Evolutionary conservation across 2,113 vertebrate species (phyloP), one percentile per base, ranked within the genome.

Genomic region (Salminus brasiliensis): DNA sequence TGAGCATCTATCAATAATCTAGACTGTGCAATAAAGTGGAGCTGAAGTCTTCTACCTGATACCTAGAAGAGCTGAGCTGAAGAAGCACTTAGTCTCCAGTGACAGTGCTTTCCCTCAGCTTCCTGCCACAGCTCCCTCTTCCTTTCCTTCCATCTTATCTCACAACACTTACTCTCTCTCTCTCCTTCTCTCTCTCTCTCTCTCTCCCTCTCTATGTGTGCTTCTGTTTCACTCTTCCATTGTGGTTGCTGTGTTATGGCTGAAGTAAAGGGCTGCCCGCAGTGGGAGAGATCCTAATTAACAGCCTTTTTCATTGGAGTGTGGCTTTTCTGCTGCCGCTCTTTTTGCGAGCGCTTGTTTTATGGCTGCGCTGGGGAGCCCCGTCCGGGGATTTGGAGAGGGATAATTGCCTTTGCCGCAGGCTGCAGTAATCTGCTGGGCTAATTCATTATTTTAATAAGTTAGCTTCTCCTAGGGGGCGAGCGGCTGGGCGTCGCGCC

Each of bases 391-490:
- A 94, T 92, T 94, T 92, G 89, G 88, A 91, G 89, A 90, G 91
- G 92, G 92, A 94, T 94, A 94, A 94, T 94, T 94, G 93, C 93
- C 93, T 94, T 94, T 94, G 93, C 93, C 93, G 91, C 92, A 91
- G 93, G 93, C 93, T 94, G 91, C 93, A 93, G 93, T 94, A 94
- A 94, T 94, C 93, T 94, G 93, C 92, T 94, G 88, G 90, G 93
- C 93, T 94, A 94, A 94, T 94, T 94, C 93, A 94, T 94, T 94
- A 94, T 94, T 94, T 94, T 94, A 94, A 94, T 94, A 94, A 94
- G 93, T 94, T 94, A 94, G 93, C 92, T 91, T 93, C 93, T 94
- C 93, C 92, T 94, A 89, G 85, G 93, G 93, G 93, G 92, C 89
- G 90, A 85, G 90, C 87, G 89, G 91, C 74, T 90, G 90, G 87